phyloP scores from a whole-genome alignment of 2,797 vertebrate genomes.

The Rallus crepitans region DNA sequence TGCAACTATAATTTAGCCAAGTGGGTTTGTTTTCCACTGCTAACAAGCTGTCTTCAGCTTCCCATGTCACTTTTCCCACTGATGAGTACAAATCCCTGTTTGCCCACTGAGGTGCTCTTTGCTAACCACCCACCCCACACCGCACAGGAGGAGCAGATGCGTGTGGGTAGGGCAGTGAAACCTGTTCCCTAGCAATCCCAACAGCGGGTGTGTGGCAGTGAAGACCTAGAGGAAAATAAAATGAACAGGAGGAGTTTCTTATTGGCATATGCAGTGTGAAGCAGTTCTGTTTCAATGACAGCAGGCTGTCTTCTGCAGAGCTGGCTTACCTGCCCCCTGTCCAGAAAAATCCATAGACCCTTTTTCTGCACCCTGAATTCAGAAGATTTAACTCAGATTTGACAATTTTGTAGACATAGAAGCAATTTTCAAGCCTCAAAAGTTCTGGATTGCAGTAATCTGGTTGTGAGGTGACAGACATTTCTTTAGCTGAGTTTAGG shows the following conservation, averaged over 20 bases:
- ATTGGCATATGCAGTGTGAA: accelerated
- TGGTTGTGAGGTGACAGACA: neutral
- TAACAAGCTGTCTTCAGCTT: neutral
- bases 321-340: neutral
- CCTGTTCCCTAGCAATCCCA: neutral
- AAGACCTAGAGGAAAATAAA: neutral
- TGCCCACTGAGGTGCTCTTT: neutral
- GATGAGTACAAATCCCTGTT: neutral
- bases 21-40: neutral
- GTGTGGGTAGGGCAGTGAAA: neutral
- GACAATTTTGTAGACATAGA: neutral
- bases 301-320: neutral
- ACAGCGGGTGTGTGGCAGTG: neutral
- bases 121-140: neutral
- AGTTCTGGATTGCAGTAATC: neutral
- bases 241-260: neutral
- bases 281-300: neutral
- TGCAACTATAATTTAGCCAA: neutral
- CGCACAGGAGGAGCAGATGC: neutral
- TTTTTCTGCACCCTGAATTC: neutral
- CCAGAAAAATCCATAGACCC: neutral
- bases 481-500: neutral
- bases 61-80: neutral
- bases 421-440: neutral
- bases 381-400: neutral